Evolutionary conservation across 1,140 invertebrate genomes (phyloP), one percentile per base, ranked within the genome.

Genomic region (Sycophila sp.): DNA sequence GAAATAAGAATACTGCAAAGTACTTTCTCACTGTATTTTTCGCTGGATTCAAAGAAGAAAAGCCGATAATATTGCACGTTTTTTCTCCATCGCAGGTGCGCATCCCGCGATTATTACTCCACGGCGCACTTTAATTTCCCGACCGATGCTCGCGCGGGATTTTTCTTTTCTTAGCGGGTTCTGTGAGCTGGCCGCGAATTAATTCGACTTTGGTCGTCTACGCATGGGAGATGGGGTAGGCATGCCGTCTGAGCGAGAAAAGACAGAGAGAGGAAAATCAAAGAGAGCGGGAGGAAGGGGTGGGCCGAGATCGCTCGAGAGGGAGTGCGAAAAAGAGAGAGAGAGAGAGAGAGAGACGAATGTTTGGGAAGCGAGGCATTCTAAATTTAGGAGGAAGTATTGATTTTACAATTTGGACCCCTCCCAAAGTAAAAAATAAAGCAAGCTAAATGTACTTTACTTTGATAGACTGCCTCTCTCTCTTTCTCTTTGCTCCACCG

Each of bases 331-430:
- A n/a, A n/a, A 6, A 32, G 5, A 17, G 19, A 6, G 13, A 19
- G 13, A 34, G 10, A 38, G 13, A 22, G 36, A 71, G 32, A 42
- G 58, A 77, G 73, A 74, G 73, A 71, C 62, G 38, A 47, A 62
- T 73, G 74, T 36, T 72, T 71, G 71, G 64, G n/a, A n/a, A 74
- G 59, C 65, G 71, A 74, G 70, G 69, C 71, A 75, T 80, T 80
- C 76, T 82, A 81, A 84, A 84, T 85, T 85, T 84, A 85, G 82
- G 83, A 82, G 82, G 76, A 81, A 83, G 83, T 84, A 85, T 85
- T 85, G 83, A 85, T 85, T 85, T 85, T 85, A 85, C 83, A 85
- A 85, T 85, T 85, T 84, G 82, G 82, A 84, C 80, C 82, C 81
- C 83, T 83, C 81, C 82, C 81, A 84, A 84, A 83, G 81, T 83